phyloP scores from a whole-genome alignment of 53 echinoderm and acorn worm genomes.

The Astropecten irregularis region DNA sequence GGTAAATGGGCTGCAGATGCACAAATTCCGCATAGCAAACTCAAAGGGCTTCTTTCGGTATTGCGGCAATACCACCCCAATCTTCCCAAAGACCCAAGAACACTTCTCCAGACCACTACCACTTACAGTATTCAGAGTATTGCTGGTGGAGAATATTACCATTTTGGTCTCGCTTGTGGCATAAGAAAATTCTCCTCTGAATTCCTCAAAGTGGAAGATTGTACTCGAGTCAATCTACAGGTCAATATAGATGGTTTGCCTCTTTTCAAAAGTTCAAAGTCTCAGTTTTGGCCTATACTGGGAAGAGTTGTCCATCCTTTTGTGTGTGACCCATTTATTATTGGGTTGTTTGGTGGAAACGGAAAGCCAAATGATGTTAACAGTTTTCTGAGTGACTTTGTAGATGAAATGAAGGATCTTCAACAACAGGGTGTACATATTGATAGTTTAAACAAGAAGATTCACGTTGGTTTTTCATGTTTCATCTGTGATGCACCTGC shows the following conservation, averaged over 20 bases:
- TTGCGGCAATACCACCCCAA: slow-evolving; percentile 17
- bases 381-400: slow-evolving; percentile 19
- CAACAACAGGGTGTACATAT: slow-evolving; percentile 6
- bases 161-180: slow-evolving; percentile 38
- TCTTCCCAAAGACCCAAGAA: slow-evolving; percentile 45
- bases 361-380: slow-evolving; percentile 36
- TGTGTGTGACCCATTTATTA: slow-evolving; percentile 37
- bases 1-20: slow-evolving; percentile 8
- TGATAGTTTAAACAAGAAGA: background rate
- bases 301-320: slow-evolving; percentile 19
- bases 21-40: slow-evolving; percentile 14
- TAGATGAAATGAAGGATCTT: slow-evolving; percentile 5
- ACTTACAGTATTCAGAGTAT: background rate
- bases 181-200: background rate
- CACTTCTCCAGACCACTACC: slow-evolving; percentile 25
- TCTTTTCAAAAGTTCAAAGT: slow-evolving; percentile 40
- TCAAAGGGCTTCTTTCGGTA: slow-evolving; percentile 16
- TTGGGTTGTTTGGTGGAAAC: slow-evolving; percentile 53
- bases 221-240: background rate
- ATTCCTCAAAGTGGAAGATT: background rate
- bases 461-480: background rate
- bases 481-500: slow-evolving; percentile 71
- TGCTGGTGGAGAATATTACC: slow-evolving; percentile 49
- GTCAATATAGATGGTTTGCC: slow-evolving; percentile 72
- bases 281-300: slow-evolving; percentile 60